Conservation (phyloP, 2,113 vertebrate genomes). For the Mobula hypostoma region DNA sequence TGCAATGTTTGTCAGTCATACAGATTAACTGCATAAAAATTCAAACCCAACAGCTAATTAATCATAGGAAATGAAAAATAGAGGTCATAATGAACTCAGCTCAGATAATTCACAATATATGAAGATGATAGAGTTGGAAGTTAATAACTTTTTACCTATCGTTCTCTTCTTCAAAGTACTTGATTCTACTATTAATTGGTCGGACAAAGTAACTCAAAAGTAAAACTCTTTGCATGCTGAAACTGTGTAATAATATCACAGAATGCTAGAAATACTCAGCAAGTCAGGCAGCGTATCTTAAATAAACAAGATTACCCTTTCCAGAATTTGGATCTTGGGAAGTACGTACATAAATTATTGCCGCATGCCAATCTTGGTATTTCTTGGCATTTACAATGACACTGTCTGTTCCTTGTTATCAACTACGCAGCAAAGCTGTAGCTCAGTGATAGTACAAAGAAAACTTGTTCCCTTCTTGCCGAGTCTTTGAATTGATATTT, state of each 20-base stretch:
- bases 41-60: slow-evolving; percentile 10
- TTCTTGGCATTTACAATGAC: background rate
- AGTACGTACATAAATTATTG: background rate
- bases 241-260: no score
- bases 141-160: background rate
- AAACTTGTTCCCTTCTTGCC: background rate
- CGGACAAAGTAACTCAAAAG: no score
- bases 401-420: no score
- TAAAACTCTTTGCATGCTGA: no score
- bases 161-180: background rate
- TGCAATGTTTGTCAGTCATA: slow-evolving; percentile 28
- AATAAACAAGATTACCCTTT: no score
- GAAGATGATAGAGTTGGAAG: background rate
- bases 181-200: background rate
- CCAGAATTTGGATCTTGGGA: background rate
- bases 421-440: background rate
- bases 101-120: background rate
- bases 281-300: no score
- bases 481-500: background rate
- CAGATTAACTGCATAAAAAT: background rate
- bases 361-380: background rate
- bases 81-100: background rate
- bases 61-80: background rate
- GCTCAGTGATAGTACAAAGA: background rate
- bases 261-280: no score